Conservation (phyloP, 1,140 invertebrate genomes). For the Meloidogyne floridensis region DNA sequence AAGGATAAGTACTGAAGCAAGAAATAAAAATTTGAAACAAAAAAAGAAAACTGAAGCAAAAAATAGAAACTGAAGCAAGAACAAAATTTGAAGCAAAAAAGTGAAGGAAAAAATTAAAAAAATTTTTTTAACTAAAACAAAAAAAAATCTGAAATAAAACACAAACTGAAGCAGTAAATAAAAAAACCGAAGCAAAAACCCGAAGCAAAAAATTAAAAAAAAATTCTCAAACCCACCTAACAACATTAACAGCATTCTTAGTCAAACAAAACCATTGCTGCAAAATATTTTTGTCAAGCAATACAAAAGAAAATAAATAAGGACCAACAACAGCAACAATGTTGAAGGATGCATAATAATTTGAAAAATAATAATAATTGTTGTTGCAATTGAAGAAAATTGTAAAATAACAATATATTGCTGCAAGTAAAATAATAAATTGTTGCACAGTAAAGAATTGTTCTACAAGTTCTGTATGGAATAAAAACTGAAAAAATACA, state of each 20-base stretch:
- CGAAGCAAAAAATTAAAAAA: not conserved
- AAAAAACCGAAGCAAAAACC: not conserved
- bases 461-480: conserved; percentile 49
- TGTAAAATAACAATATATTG: conserved; percentile 41
- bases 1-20: too few species aligned
- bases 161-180: too few species aligned
- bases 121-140: too few species aligned
- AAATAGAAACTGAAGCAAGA: not conserved
- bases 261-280: conserved; percentile 14
- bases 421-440: conserved; percentile 41
- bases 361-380: conserved; percentile 19
- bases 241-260: conserved; percentile 19
- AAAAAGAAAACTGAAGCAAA: not conserved
- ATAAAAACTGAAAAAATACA: conserved; percentile 37
- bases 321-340: conserved; percentile 32
- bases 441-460: conserved; percentile 38
- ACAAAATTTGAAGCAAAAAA: not conserved
- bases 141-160: too few species aligned
- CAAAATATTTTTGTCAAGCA: conserved; percentile 30
- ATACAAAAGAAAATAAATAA: conserved; percentile 42
- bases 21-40: not conserved
- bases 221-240: conserved; percentile 20
- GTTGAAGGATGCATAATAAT: not conserved
- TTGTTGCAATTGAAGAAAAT: conserved; percentile 43
- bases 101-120: too few species aligned